These are phyloP conservation scores for Gobiocypris rarus DNA, from an alignment of 2,113 vertebrate genomes.

Conservation along the genomic window DNA sequence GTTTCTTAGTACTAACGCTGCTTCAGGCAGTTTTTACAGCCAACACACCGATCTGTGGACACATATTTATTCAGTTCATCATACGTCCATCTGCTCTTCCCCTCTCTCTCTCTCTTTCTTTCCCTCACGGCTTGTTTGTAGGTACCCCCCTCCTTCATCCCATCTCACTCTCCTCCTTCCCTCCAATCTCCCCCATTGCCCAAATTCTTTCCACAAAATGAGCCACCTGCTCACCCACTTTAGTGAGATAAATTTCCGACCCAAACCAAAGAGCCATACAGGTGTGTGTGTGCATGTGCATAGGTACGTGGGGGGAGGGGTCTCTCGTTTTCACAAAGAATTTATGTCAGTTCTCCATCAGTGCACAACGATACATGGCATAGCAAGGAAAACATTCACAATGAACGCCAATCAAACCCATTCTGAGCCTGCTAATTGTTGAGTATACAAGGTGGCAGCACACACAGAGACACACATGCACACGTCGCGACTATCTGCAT, in stretches of 20 bases:
- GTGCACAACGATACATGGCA: constrained; percentile 8
- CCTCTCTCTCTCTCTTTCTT: constrained; percentile 1
- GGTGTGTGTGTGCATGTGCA: constrained; percentile 32
- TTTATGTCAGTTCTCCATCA: constrained; percentile 31
- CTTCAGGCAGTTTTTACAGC: constrained; percentile 35
- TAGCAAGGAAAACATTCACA: constrained; percentile 28
- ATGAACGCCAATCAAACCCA: constrained; percentile 11
- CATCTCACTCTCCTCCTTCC: background rate
- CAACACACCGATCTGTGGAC: constrained; percentile 47
- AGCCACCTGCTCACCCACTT: constrained; percentile 66
- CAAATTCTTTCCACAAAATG: constrained; percentile 56
- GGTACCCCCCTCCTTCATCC: background rate
- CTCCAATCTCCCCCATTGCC: constrained; percentile 14
- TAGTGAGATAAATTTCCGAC: constrained; percentile 52
- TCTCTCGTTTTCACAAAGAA: constrained; percentile 29
- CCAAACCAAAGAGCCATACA: constrained; percentile 53
- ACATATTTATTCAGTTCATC: constrained; percentile 53
- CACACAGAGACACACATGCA: constrained; percentile 40
- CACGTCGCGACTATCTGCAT: constrained; percentile 37
- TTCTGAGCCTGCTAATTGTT: constrained; percentile 35
- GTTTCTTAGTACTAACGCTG: background rate
- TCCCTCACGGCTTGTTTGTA: constrained; percentile 11
- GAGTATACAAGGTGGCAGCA: constrained; percentile 46
- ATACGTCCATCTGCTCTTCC: constrained; percentile 54
- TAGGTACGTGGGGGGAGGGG: too few species aligned